Percentiles rank a stretch among this genome's conserved stretches.
phyloP scores from a whole-genome alignment of 2,113 vertebrate genomes.

The Garra rufa region DNA sequence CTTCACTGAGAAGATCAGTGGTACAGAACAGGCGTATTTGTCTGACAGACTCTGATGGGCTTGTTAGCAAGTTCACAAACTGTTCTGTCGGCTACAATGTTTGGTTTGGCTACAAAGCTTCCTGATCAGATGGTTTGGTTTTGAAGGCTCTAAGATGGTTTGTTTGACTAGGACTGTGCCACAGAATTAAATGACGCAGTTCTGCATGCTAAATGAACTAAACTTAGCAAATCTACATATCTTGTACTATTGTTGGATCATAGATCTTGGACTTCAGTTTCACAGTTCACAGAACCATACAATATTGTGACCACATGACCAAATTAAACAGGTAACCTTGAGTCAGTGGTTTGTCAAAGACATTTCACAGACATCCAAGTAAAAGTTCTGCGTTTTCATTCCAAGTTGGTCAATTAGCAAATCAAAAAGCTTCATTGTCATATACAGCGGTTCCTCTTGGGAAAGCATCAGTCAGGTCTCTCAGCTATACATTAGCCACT shows the following conservation, averaged over 20 bases:
- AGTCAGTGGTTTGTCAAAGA: conserved; percentile 24
- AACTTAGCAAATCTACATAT: not conserved
- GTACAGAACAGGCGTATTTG: not conserved
- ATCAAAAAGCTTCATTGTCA: conserved; percentile 7
- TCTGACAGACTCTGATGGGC: conserved; percentile 4
- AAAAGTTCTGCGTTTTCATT: not conserved
- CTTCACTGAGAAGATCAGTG: conserved; percentile 21
- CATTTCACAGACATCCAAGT: conserved; percentile 16
- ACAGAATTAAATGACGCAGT: not conserved
- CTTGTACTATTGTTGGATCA: not conserved
- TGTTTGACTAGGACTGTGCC: not conserved
- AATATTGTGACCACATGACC: not conserved
- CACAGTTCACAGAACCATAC: not conserved
- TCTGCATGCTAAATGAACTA: not conserved
- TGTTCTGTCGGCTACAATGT: not conserved
- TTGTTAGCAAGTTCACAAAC: conserved; percentile 11
- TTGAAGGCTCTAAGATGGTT: not conserved
- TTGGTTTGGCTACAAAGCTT: not conserved
- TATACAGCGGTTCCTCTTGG: not conserved
- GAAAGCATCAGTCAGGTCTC: conserved; percentile 19
- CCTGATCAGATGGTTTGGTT: conserved; percentile 8
- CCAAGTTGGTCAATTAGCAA: conserved; percentile 25
- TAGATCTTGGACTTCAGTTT: conserved; percentile 16
- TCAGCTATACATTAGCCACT: conserved; percentile 28
- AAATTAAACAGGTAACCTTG: not conserved